Conservation (phyloP, 2,797 vertebrate genomes). For the Manis javanica region DNA sequence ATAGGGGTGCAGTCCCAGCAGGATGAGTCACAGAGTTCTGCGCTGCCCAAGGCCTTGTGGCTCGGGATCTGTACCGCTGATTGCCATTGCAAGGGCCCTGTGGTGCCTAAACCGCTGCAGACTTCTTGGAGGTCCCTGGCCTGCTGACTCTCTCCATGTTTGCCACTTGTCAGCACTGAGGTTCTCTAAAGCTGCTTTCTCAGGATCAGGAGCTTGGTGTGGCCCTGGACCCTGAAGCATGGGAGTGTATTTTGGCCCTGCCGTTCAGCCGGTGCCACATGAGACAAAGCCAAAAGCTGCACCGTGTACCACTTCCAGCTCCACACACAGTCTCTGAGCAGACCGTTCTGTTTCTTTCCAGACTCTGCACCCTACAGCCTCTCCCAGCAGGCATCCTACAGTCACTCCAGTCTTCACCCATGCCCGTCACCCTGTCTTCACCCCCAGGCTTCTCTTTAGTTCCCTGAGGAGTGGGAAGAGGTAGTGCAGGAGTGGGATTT, state of each 20-base stretch:
- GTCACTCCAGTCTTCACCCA: neutral
- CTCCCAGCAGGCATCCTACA: neutral
- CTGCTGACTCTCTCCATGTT: neutral
- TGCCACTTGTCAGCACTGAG: neutral
- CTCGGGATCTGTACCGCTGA: neutral
- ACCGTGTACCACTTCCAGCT: neutral
- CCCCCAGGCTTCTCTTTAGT: neutral
- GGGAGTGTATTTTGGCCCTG: neutral
- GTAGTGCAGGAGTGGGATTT: neutral
- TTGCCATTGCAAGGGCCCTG: neutral
- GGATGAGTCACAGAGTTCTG: neutral
- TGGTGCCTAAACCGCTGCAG: too few relatives aligned
- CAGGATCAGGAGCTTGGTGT: accelerated
- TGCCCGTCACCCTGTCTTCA: accelerated
- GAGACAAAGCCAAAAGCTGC: neutral
- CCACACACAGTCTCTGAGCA: neutral
- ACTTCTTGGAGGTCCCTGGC: neutral
- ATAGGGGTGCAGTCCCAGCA: accelerated
- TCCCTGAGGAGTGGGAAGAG: neutral
- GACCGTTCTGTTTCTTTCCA: neutral
- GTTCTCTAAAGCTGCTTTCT: neutral
- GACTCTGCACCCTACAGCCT: neutral
- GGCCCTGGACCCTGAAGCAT: neutral
- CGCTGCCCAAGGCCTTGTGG: neutral
- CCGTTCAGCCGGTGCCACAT: neutral